Evolutionary conservation across 1,140 invertebrate genomes (phyloP), one percentile per base, ranked within the genome.

Genomic region (Drosophila busckii): DNA sequence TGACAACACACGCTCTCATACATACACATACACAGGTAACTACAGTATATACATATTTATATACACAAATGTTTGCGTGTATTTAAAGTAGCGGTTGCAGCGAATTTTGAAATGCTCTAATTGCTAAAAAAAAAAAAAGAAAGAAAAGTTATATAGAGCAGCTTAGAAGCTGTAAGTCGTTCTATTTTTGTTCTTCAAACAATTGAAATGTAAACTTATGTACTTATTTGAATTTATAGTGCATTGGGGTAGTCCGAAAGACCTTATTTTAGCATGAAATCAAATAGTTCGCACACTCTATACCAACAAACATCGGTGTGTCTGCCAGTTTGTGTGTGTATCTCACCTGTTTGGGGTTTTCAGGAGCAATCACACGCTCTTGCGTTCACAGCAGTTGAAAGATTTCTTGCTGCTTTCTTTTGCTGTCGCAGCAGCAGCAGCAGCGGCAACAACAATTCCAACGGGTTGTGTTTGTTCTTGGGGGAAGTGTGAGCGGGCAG

Each of bases 291-390:
- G 52, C 41, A 59, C 35, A 40, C 20, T 34, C 13, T n/a, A 6
- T 2, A 19, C 12, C 32, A 6, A 44, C 19, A 44, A 29, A 50
- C 13, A 31, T 17, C 2, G 16, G 37, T 25, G 19, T 31, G 7
- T 41, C 15, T 37, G 34, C 19, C 4, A 9, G 10, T 60, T 16
- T 35, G 48, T 32, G 9, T 49, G 45, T 38, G 29, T 54, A 25
- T 32, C 54, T 54, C 70, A 75, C 70, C 70, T 75, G 65, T 65
- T 75, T 70, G 49, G 50, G n/a, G 46, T 54, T 59, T 80, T 71
- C 73, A 78, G 73, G 71, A 80, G 58, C 58, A 71, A 58, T 78
- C 71, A 71, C 71, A 71, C 67, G 73, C 35, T 68, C 58, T 73
- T 46, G 56, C 42, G 56, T 58, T 59, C 44, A 38, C 50, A 55